phyloP scores from a whole-genome alignment of 2,888 invertebrate genomes.

The Aphidius colemani region DNA sequence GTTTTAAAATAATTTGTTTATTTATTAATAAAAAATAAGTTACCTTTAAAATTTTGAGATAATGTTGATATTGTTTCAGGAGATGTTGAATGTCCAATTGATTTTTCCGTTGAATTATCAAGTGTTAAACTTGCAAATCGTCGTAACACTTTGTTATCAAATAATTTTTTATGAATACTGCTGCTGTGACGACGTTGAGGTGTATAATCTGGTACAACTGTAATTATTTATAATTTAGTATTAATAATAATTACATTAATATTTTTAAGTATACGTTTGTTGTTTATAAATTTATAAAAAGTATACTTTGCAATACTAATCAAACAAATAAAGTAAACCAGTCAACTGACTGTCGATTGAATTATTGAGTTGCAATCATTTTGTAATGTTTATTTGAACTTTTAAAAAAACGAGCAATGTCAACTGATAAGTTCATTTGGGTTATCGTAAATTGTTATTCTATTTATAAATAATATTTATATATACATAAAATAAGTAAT shows the following conservation, averaged over 20 bases:
- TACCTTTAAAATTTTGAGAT: constrained; percentile 94
- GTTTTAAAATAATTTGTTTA: neutral
- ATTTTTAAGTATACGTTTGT: too few relatives aligned
- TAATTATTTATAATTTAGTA: constrained; percentile 27
- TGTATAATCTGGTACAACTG: constrained; percentile 31
- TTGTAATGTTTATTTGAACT: neutral
- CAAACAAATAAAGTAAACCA: neutral
- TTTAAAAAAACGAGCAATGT: neutral
- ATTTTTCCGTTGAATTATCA: constrained; percentile 66
- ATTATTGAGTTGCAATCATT: neutral
- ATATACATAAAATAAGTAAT: neutral
- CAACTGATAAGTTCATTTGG: neutral
- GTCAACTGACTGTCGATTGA: neutral
- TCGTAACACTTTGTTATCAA: constrained; percentile 75
- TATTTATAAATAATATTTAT: neutral
- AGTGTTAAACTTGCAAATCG: constrained; percentile 84
- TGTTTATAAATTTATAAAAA: neutral
- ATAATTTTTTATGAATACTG: constrained; percentile 62
- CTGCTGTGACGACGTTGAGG: constrained; percentile 40
- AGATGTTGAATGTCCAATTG: constrained; percentile 63
- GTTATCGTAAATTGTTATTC: neutral
- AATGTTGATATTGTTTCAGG: neutral
- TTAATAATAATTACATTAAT: too few relatives aligned
- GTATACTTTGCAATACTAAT: neutral
- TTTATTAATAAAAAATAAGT: constrained; percentile 44